Base-by-base conservation (phyloP, 2,797 vertebrate genomes). In the Geotrypetes seraphini region DNA sequence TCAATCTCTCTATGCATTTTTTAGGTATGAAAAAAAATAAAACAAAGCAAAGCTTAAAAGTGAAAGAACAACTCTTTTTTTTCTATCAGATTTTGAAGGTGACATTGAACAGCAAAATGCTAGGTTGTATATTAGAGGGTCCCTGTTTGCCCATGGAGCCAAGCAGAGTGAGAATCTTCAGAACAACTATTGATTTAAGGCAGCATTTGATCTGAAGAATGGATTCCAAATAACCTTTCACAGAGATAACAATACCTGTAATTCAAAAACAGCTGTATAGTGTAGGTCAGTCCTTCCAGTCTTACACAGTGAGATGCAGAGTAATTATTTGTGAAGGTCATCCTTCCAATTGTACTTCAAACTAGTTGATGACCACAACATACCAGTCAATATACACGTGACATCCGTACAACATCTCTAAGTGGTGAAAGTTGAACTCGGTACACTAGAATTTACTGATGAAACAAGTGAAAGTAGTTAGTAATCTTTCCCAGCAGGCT, bases 181-280 rank as follows among this genome's bases (percentile, higher is more conserved):
- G 61, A 73, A 50, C 42, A 59, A 21, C 24, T 75, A 64, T 69
- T 68, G 66, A 74, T 74, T 77, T 75, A 69, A 48, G 59, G 26
- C 28, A 62, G 63, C 49, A 53, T 79, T 71, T 77, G 62, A 57
- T 69, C 57, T 37, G 67, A 70, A 58, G 53, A 69, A 73, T 33
- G 66, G 51, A 67, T 71, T 76, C 74, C 43, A 67, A 66, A 59
- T 73, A 62, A 71, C 53, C 55, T 77, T 78, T 58, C 10, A 26
- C 53, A 63, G 61, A 66, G 66, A 69, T 72, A 81, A 71, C 50
- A 63, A 61, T 64, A 72, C 51, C 51, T 77, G 35, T 62, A 67
- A 73, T 62, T 52, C 66, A 39, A 57, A 71, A 64, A 0, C 19
- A 51, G 33, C 33, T 49, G 70, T 57, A 25, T 39, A 44, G 30